Conservation (phyloP, 2,888 invertebrate species). For the Harpalus rufipes region DNA sequence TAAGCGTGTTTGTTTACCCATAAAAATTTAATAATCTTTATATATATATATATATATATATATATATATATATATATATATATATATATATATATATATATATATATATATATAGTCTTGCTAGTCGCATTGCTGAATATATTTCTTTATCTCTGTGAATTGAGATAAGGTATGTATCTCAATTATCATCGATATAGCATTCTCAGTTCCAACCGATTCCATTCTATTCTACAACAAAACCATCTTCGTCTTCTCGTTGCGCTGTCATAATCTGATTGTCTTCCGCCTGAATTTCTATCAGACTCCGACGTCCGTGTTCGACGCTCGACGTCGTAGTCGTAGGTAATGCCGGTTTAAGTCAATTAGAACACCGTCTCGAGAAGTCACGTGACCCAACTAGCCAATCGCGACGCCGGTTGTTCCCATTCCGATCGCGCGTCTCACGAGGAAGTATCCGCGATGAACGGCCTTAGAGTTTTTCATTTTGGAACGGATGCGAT, state of each 20-base stretch:
- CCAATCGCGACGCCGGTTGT: slow-evolving; percentile 50
- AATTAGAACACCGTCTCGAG: slow-evolving; percentile 61
- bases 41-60: too few relatives aligned
- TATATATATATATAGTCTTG: too few relatives aligned
- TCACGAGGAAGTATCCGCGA: slow-evolving; percentile 52
- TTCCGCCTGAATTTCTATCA: slow-evolving; percentile 53
- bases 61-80: too few relatives aligned
- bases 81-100: too few relatives aligned
- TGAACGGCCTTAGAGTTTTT: slow-evolving; percentile 26
- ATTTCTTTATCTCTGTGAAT: too few relatives aligned
- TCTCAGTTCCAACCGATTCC: not conserved
- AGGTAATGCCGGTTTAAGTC: slow-evolving; percentile 65
- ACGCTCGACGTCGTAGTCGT: not conserved
- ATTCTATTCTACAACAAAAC: not conserved
- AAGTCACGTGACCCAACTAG: slow-evolving; percentile 62
- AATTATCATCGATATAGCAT: not conserved
- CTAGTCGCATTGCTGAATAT: too few relatives aligned
- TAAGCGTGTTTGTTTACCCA: too few relatives aligned
- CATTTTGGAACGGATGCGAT: slow-evolving; percentile 32
- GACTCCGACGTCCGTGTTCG: slow-evolving; percentile 10
- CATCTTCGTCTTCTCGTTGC: slow-evolving; percentile 6
- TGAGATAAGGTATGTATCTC: too few relatives aligned
- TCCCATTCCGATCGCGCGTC: slow-evolving; percentile 53
- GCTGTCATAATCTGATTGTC: slow-evolving; percentile 58
- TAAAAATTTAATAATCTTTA: too few relatives aligned